Evolutionary conservation across 2,888 invertebrate genomes (phyloP), one percentile per base, ranked within the genome.

Genomic region (Penaeus monodon): DNA sequence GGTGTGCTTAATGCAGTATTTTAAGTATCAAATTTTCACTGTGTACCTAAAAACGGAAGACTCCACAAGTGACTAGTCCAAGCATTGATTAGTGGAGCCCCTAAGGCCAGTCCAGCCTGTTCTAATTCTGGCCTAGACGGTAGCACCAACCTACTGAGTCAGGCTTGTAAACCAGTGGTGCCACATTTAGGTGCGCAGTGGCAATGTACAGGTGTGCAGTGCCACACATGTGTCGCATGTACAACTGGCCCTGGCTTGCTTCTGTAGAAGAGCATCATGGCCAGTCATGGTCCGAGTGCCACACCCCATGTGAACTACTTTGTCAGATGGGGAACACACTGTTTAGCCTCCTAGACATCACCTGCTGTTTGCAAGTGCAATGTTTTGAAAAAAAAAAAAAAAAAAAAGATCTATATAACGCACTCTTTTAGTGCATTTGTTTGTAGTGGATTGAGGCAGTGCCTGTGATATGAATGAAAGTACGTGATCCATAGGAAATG

Each of bases 1-100:
- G 44, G 81, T 82, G 78, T 86, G 81, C 86, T 86, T 68, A 78
- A 78, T 82, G 82, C 86, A 86, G 86, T 86, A 82, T 86, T 86
- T 57, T 81, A 86, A 70, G 57, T 76, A 77, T 77, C 57, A 78
- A 86, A 78, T 80, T 78, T 38, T 86, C 81, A n/a, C 77, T 79
- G 70, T 82, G 86, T 81, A 86, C 64, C 74, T 87, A n/a, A n/a
- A n/a, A n/a, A 87, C 78, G 80, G 86, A 57, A 79, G 79, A 77
- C 82, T 86, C 70, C 85, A 85, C 85, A 78, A 66, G 82, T 86
- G 70, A 87, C 86, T 87, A 87, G 86, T 87, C n/a, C 86, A 87
- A 87, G 83, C 86, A 87, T 77, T 87, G 77, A 83, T 79, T 83
- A 87, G 86, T 64, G 44, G 86, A 86, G 82, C 81, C 82, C 82